A percentile compares a stretch with the other conserved stretches of the same genome.
Evolutionary conservation across 2,113 vertebrate species (phyloP).

Genomic region (Lutjanus erythropterus): DNA sequence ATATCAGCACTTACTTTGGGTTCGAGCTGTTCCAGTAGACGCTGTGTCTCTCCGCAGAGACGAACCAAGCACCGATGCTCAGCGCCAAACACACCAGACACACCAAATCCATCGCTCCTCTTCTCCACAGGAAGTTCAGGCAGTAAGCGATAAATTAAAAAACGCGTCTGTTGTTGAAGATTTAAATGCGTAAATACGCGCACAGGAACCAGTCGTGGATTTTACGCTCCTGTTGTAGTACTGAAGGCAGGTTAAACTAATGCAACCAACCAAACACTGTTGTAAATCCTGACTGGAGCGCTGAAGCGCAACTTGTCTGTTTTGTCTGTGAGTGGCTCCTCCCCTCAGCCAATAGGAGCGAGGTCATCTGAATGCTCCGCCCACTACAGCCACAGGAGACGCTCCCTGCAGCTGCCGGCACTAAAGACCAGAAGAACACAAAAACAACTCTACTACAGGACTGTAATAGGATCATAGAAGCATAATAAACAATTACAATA

Average conservation of each 20-base stretch:
- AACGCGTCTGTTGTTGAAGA: neutral
- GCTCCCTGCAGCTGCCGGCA: slow-evolving; percentile 19
- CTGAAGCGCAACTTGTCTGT: slow-evolving; percentile 36
- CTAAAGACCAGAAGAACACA: slow-evolving; percentile 9
- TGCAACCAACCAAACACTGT: neutral
- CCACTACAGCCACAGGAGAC: neutral
- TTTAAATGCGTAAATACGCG: slow-evolving; percentile 1
- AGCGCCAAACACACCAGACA: slow-evolving; percentile 73
- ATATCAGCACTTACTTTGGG: slow-evolving; percentile 77
- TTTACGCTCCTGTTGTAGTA: neutral
- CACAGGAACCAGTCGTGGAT: neutral
- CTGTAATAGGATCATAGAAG: neutral
- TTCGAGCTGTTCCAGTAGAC: slow-evolving; percentile 87
- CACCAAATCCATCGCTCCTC: slow-evolving; percentile 80
- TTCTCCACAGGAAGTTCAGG: slow-evolving; percentile 25
- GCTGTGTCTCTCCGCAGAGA: slow-evolving; percentile 84
- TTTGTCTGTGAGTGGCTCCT: slow-evolving; percentile 54
- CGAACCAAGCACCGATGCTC: slow-evolving; percentile 74
- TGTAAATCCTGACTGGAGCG: slow-evolving; percentile 29
- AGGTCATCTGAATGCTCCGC: neutral
- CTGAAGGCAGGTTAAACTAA: neutral
- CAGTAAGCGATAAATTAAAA: neutral
- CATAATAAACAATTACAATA: neutral
- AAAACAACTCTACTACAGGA: slow-evolving; percentile 29
- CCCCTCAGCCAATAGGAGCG: slow-evolving; percentile 58